Conservation (phyloP, 1,140 invertebrate genomes). For the Caerostris darwini region DNA sequence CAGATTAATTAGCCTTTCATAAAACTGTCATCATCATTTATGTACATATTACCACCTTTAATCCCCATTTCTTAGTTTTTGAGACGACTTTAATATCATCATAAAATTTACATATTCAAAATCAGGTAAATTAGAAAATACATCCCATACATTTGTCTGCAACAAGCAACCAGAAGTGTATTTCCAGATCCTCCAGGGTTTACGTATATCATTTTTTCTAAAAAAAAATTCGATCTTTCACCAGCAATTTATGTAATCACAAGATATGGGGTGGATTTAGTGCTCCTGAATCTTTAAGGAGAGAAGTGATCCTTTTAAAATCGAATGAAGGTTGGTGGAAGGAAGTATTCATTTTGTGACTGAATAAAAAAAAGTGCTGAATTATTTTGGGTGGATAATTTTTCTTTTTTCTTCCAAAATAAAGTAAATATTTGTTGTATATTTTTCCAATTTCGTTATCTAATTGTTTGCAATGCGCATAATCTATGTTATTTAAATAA, state of each 20-base stretch:
- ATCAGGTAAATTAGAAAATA: constrained; percentile 10
- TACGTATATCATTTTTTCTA: not conserved
- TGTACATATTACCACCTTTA: not conserved
- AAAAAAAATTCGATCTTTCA: constrained; percentile 22
- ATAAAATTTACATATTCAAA: constrained; percentile 3
- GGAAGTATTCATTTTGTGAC: not conserved
- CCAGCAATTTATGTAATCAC: constrained; percentile 2
- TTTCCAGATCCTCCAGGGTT: not conserved
- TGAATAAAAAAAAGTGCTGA: not conserved
- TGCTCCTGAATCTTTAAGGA: not conserved
- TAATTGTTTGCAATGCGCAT: no score
- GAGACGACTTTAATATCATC: not conserved
- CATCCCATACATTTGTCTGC: not conserved
- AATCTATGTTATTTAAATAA: no score
- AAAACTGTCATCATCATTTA: constrained; percentile 1
- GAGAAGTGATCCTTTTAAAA: constrained; percentile 22
- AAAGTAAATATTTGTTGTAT: no score
- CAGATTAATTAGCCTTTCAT: not conserved
- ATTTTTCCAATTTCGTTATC: no score
- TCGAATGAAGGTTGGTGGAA: not conserved
- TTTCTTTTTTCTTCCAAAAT: not conserved
- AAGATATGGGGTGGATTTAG: not conserved
- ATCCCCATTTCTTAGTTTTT: not conserved
- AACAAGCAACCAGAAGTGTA: not conserved
- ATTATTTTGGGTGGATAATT: not conserved